Conservation (phyloP, 2,113 vertebrate genomes). For the Himantopus leucocephalus region DNA sequence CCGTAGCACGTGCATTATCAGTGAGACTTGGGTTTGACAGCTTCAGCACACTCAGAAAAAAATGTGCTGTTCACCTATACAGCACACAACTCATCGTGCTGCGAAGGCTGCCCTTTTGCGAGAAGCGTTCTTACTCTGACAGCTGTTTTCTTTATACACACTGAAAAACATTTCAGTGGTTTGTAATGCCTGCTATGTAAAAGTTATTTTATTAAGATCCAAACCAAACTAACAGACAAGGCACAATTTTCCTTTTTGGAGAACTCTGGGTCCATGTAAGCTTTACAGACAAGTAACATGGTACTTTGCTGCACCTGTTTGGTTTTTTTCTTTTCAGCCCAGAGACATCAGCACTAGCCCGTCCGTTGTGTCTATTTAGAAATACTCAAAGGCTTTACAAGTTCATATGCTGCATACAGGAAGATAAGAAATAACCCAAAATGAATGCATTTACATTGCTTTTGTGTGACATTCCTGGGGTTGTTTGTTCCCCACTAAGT, state of each 20-base stretch:
- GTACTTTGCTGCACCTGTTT: neutral
- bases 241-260: neutral
- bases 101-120: neutral
- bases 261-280: neutral
- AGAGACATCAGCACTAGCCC: neutral
- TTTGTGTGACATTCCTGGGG: neutral
- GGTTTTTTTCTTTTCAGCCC: neutral
- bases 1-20: neutral
- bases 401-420: neutral
- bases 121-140: neutral
- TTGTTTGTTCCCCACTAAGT: neutral
- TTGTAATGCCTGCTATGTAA: neutral
- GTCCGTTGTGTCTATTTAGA: neutral
- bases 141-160: neutral
- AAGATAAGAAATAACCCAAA: neutral
- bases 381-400: neutral
- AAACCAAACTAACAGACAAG: neutral
- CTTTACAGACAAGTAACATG: neutral
- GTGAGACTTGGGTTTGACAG: neutral
- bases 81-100: neutral
- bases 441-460: neutral
- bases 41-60: neutral
- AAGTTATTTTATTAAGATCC: neutral
- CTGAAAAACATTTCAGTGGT: neutral
- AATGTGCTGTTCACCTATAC: fast-evolving